Conservation (phyloP, 2,113 vertebrate species). For the Equus przewalskii region DNA sequence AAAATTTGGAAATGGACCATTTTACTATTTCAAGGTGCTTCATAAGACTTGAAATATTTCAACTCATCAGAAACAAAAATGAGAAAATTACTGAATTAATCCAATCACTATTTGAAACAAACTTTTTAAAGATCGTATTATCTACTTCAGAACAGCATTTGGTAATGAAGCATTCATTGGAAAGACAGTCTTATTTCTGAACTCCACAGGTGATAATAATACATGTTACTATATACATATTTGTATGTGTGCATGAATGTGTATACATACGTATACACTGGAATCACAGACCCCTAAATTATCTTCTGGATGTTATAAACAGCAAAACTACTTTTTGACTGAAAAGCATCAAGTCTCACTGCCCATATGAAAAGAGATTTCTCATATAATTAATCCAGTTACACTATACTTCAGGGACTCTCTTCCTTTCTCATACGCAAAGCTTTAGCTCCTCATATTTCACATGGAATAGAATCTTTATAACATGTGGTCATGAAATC, state of each 20-base stretch:
- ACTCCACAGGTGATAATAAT: neutral
- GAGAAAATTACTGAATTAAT: neutral
- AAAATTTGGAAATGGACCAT: conserved; percentile 32
- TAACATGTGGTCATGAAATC: conserved; percentile 64
- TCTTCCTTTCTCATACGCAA: conserved; percentile 35
- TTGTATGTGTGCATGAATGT: neutral
- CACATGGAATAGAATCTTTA: conserved; percentile 20
- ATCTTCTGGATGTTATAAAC: neutral
- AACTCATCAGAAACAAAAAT: conserved; percentile 47
- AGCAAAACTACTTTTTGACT: conserved; percentile 47
- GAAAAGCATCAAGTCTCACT: neutral
- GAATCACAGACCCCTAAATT: conserved; percentile 10
- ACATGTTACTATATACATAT: neutral
- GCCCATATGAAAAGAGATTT: conserved; percentile 15
- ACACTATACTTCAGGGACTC: neutral
- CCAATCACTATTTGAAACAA: conserved; percentile 30
- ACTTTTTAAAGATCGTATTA: conserved; percentile 30
- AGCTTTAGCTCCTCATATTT: conserved; percentile 7
- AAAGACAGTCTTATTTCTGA: conserved; percentile 40
- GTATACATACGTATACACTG: neutral
- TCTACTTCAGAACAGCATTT: conserved; percentile 42
- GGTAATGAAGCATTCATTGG: neutral
- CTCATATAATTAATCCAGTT: neutral
- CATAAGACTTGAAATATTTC: conserved; percentile 48
- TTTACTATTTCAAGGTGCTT: conserved; percentile 29